phyloP scores from a whole-genome alignment of 2,113 vertebrate species.

The Petaurus breviceps region DNA sequence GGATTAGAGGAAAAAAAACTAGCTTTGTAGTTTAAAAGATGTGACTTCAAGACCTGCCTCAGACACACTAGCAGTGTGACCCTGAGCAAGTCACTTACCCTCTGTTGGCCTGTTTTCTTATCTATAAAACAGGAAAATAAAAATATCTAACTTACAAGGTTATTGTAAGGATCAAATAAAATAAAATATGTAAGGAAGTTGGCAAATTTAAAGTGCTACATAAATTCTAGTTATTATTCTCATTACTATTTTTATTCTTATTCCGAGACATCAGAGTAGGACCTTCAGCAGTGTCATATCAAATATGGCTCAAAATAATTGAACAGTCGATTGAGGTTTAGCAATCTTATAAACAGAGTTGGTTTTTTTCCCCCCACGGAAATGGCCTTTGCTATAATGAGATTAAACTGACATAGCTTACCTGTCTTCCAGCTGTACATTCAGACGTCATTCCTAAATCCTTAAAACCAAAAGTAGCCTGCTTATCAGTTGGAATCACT shows the following conservation, averaged over 20 bases:
- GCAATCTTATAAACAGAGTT: background rate
- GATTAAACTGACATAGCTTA: background rate
- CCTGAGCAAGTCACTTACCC: background rate
- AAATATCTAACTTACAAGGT: background rate
- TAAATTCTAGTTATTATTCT: background rate
- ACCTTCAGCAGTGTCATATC: background rate
- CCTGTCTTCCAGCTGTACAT: background rate
- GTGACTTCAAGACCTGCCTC: background rate
- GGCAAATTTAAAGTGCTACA: background rate
- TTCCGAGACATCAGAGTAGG: background rate
- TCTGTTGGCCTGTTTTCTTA: background rate
- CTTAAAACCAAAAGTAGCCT: background rate
- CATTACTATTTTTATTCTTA: background rate
- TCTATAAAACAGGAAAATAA: background rate
- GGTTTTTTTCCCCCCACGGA: background rate
- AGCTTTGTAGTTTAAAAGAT: background rate
- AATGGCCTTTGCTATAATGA: background rate
- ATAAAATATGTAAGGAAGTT: background rate
- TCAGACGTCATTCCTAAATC: slow-evolving; percentile 18
- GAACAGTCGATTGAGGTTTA: background rate
- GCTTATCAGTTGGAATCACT: background rate
- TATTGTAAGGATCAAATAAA: background rate
- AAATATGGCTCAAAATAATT: background rate
- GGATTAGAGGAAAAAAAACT: background rate
- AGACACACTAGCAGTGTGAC: background rate